phyloP scores from a whole-genome alignment of 2,888 invertebrate species.

The Balanococcus diminutus region DNA sequence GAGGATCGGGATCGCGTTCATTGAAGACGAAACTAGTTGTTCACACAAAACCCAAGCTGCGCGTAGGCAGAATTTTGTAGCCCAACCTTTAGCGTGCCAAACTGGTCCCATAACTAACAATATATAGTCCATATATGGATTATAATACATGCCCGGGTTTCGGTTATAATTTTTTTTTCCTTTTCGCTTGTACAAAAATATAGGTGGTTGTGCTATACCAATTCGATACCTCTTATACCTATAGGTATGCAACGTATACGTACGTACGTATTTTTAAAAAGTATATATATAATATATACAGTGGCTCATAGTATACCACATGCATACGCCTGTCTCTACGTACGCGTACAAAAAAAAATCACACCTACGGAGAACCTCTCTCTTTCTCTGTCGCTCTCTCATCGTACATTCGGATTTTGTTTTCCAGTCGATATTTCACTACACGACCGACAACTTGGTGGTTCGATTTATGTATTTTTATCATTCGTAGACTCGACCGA shows the following conservation, averaged over 20 bases:
- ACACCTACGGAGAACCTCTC: conserved; percentile 43
- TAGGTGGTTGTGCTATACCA: background rate
- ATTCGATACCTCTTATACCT: too few species aligned
- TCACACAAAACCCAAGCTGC: background rate
- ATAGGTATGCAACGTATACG: too few species aligned
- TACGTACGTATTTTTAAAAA: background rate
- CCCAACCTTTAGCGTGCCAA: conserved; percentile 47
- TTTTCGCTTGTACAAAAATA: background rate
- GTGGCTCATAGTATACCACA: background rate
- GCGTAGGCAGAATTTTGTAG: conserved; percentile 53
- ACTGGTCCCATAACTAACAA: conserved; percentile 54
- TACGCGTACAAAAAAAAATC: conserved; percentile 15
- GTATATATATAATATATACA: background rate
- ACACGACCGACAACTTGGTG: background rate
- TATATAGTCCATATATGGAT: conserved; percentile 52
- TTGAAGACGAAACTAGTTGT: conserved; percentile 43
- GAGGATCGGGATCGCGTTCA: too few species aligned
- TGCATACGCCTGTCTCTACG: background rate
- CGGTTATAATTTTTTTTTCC: conserved; percentile 26
- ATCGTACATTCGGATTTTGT: background rate
- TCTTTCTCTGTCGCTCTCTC: background rate
- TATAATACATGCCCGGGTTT: conserved; percentile 48
- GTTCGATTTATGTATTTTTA: conserved; percentile 31
- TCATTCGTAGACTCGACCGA: background rate
- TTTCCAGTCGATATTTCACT: conserved; percentile 48